These are phyloP conservation scores for Nestor notabilis DNA, from an alignment of 2,113 vertebrate genomes.

Conservation along the genomic window DNA sequence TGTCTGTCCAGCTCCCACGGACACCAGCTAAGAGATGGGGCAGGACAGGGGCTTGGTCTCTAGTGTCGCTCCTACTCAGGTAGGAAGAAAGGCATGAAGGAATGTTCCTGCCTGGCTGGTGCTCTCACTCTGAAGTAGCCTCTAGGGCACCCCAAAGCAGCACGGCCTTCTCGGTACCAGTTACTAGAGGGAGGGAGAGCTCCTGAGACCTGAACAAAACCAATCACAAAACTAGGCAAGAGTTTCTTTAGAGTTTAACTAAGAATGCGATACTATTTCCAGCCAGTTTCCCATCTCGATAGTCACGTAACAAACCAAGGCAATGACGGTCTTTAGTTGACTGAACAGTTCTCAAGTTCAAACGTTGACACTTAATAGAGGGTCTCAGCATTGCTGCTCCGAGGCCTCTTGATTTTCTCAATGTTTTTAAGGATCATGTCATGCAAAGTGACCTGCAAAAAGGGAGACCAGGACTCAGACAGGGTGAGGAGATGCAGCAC, in stretches of 20 bases:
- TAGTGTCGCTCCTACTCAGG: background rate
- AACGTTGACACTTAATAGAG: conserved; percentile 87
- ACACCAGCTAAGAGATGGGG: background rate
- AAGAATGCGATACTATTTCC: conserved; percentile 79
- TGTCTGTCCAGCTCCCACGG: background rate
- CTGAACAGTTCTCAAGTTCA: conserved; percentile 81
- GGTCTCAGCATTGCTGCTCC: conserved; percentile 98
- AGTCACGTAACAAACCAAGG: conserved; percentile 85
- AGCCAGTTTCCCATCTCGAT: conserved; percentile 80
- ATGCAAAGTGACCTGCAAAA: conserved; percentile 91
- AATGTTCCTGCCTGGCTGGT: conserved; percentile 25
- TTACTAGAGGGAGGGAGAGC: conserved; percentile 51
- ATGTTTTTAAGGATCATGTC: conserved; percentile 99
- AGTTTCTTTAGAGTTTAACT: conserved; percentile 82
- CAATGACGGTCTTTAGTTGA: conserved; percentile 82
- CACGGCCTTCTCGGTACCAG: background rate
- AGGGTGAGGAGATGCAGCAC: background rate
- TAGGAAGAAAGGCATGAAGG: conserved; percentile 38
- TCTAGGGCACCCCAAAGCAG: background rate
- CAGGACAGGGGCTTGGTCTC: conserved; percentile 19
- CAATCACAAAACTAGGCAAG: conserved; percentile 79
- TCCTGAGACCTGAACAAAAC: conserved; percentile 76
- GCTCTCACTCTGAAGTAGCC: conserved; percentile 7
- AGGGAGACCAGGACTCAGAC: background rate
- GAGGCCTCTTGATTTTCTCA: conserved; percentile 98